Evolutionary conservation across 92 coral and sea anemone genomes (phyloP).

Genomic region (Bergia sp.): DNA sequence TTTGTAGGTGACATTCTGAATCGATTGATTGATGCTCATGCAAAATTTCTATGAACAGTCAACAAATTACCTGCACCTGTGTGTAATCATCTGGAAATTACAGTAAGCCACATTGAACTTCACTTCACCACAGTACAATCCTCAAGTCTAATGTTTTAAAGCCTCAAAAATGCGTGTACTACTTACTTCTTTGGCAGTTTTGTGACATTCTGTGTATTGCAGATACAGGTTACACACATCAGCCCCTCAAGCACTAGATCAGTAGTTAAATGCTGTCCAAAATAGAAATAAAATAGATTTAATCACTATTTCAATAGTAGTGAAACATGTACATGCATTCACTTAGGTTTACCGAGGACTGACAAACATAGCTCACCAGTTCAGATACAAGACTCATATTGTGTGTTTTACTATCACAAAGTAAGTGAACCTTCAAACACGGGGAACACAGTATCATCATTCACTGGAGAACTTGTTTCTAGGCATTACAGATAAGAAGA

Average conservation of each 20-base stretch:
- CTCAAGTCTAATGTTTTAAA: neutral
- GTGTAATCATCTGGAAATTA: too few species aligned
- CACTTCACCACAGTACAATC: too few species aligned
- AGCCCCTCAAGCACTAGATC: conserved; percentile 73
- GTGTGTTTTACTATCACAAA: conserved; percentile 32
- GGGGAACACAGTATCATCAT: conserved; percentile 44
- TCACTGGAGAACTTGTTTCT: neutral
- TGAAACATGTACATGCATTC: too few species aligned
- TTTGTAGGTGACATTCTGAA: too few species aligned
- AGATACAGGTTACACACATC: conserved; percentile 78
- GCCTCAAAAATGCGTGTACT: neutral
- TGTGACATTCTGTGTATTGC: conserved; percentile 64
- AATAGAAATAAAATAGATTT: neutral
- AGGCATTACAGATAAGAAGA: too few species aligned
- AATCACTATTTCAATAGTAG: neutral
- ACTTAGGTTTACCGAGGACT: neutral
- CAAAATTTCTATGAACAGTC: too few species aligned
- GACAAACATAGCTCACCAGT: neutral
- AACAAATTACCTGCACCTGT: too few species aligned
- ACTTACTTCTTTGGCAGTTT: conserved; percentile 86
- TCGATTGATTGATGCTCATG: too few species aligned
- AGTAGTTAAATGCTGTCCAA: conserved; percentile 63
- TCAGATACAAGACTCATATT: conserved; percentile 29
- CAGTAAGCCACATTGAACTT: too few species aligned
- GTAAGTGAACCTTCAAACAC: conserved; percentile 12